These are phyloP conservation scores for Hetaerina titia DNA, from an alignment of 2,888 invertebrate species.

Conservation along the genomic window DNA sequence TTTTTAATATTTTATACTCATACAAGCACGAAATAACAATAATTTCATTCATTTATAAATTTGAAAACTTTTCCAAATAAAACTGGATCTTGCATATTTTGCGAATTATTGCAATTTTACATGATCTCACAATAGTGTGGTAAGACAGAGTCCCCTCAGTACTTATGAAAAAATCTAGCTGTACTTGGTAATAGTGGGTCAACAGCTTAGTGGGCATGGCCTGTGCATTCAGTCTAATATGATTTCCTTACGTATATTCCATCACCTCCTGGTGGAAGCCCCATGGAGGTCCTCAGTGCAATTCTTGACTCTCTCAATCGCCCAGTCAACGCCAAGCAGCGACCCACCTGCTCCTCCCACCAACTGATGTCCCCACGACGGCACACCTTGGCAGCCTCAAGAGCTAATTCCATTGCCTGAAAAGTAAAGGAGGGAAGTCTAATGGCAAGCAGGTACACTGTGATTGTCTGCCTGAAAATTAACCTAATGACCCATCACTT, in stretches of 20 bases:
- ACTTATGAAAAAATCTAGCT: neutral
- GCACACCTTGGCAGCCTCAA: slow-evolving; percentile 40
- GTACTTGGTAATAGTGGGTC: neutral
- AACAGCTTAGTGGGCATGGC: neutral
- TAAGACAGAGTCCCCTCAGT: too few species aligned
- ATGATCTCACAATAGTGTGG: neutral
- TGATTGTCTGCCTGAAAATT: too few species aligned
- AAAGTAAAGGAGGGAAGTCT: neutral
- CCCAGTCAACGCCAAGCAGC: neutral
- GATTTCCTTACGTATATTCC: neutral
- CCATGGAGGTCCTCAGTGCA: slow-evolving; percentile 49
- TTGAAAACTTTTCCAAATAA: too few species aligned
- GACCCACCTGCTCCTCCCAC: slow-evolving; percentile 44
- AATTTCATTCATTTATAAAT: too few species aligned
- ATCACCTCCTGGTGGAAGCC: slow-evolving; percentile 40
- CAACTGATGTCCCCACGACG: slow-evolving; percentile 35
- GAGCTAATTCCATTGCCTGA: slow-evolving; percentile 47
- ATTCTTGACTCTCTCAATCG: neutral
- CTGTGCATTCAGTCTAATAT: neutral
- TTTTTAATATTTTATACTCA: too few species aligned
- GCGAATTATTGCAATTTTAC: neutral
- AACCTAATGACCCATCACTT: too few species aligned
- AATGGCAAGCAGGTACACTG: too few species aligned
- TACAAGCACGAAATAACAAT: too few species aligned
- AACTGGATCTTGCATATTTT: too few species aligned